These are phyloP conservation scores for Diogma glabrata DNA, from an alignment of 2,888 invertebrate genomes.

Conservation along the genomic window DNA sequence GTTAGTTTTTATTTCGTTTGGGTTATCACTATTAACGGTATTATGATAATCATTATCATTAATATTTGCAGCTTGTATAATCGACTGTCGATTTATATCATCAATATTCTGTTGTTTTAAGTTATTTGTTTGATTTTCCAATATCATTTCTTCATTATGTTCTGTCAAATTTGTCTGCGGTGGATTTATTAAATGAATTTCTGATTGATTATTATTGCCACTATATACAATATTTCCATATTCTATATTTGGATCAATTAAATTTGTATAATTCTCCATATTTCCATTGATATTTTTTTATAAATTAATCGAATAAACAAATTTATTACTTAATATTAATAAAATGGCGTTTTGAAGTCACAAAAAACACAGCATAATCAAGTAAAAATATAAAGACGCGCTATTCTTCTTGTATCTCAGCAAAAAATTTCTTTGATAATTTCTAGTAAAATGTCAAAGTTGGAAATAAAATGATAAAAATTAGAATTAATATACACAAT, in stretches of 20 bases:
- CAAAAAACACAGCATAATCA: too few relatives aligned
- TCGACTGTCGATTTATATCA: neutral
- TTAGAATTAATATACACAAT: too few relatives aligned
- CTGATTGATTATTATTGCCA: neutral
- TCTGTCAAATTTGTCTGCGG: neutral
- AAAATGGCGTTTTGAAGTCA: too few relatives aligned
- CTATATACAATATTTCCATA: slow-evolving; percentile 10
- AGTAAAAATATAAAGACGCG: too few relatives aligned
- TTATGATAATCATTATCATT: slow-evolving; percentile 2
- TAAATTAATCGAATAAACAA: too few relatives aligned
- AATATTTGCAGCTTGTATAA: neutral
- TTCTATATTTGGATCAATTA: slow-evolving; percentile 8
- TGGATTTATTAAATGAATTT: neutral
- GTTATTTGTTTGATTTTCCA: slow-evolving; percentile 1
- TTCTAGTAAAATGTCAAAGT: too few relatives aligned
- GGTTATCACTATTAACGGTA: neutral
- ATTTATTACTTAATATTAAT: too few relatives aligned
- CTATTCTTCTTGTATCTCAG: too few relatives aligned
- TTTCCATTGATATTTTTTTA: too few relatives aligned
- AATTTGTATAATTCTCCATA: too few relatives aligned
- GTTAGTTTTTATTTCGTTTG: neutral
- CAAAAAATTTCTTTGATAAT: too few relatives aligned
- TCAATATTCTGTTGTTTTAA: neutral
- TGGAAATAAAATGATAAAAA: too few relatives aligned
- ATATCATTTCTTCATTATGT: neutral